Percentiles rank a stretch among this genome's conserved stretches.
These are phyloP conservation scores for Natrix natrix DNA, from an alignment of 2,797 vertebrate species.

Conservation along the genomic window DNA sequence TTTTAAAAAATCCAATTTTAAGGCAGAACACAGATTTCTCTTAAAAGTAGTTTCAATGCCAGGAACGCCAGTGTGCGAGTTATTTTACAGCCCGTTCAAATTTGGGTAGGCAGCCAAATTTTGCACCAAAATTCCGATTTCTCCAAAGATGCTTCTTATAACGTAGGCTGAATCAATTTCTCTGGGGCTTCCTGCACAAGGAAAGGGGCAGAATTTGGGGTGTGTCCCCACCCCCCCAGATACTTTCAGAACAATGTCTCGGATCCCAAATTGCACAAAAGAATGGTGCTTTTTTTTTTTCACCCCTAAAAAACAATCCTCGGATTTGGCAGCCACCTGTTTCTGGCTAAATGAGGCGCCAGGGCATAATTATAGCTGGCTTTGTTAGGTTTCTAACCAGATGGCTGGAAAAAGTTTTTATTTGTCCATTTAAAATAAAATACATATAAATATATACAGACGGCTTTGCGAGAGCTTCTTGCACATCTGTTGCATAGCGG, in stretches of 20 bases:
- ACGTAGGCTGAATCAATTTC: neutral
- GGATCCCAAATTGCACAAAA: neutral
- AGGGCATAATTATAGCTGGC: neutral
- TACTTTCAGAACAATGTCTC: neutral
- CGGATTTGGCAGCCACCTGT: conserved; percentile 13
- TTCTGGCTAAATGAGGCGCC: neutral
- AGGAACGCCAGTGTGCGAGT: neutral
- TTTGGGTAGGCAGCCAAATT: neutral
- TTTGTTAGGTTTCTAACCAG: neutral
- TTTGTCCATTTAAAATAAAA: neutral
- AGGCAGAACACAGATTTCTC: neutral
- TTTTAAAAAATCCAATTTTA: neutral
- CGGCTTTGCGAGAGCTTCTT: neutral
- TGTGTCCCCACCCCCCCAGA: too few species aligned
- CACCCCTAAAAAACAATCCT: neutral
- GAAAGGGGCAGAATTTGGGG: too few species aligned
- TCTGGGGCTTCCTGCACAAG: neutral
- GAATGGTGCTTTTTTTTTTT: neutral
- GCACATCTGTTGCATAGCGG: neutral
- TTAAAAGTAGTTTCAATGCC: neutral
- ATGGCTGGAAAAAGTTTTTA: neutral
- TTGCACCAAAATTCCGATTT: too few species aligned
- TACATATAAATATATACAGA: neutral
- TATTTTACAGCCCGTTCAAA: neutral
- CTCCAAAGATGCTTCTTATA: neutral